Evolutionary conservation across 2,797 vertebrate genomes (phyloP), one percentile per base, ranked within the genome.

Genomic region (Cryptoprocta ferox): DNA sequence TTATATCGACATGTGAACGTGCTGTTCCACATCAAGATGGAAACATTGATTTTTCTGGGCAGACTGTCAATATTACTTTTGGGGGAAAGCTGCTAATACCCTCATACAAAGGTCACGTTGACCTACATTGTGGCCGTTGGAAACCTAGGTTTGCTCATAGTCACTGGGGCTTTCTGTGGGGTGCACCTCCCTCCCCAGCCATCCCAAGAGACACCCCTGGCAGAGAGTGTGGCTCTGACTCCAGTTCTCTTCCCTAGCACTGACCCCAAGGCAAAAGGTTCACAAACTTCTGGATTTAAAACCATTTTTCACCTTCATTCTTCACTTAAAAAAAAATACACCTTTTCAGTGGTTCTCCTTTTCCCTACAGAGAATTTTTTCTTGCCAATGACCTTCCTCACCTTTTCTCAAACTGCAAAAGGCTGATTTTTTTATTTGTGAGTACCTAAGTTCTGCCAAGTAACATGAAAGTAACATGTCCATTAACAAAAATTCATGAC

Each of bases 51-150:
- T 84, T 91, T 79, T 88, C 61, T 42, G 50, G 19, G 19, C 2
- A 50, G 24, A 90, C 32, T 59, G 76, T 92, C 42, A 45, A 70
- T 76, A 53, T 53, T 84, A 42, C 28, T 94, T 48, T 81, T 30
- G 39, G 37, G 26, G 0, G 48, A 80, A 95, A 26, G 3, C 16
- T 45, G 5, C 26, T 84, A 92, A 1, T 28, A 53, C 19, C 2
- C 0, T 2, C 16, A 30, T 37, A 26, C 19, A 70, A 39, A 84
- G 15, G 24, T 59, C 63, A 71, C 35, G 0, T 11, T 83, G 35
- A 37, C 39, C 61, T 81, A 13, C 1, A 15, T 45, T 30, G 61
- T 66, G 14, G 14, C 15, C 1, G 9, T 1, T 92, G 45, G 1
- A 7, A 24, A 35, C 30, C 24, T n/a, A 80, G 56, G 39, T 79